phyloP scores from a whole-genome alignment of 2,113 vertebrate species.

The Puffinus mauretanicus region DNA sequence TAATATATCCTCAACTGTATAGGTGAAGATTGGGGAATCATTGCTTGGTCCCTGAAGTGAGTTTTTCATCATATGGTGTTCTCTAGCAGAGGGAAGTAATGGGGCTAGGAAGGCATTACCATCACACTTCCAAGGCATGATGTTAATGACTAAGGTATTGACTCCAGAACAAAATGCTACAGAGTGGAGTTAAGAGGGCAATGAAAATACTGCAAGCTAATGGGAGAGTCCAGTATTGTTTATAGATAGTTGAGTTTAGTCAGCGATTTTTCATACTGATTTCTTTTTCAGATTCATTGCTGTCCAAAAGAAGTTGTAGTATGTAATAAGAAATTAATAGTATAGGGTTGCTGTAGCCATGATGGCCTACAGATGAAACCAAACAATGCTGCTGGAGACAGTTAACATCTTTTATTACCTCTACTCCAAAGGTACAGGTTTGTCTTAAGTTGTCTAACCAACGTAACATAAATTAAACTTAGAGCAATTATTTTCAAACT shows the following conservation, averaged over 20 bases:
- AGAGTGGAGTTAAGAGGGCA: neutral
- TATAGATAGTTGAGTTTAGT: neutral
- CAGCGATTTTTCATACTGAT: neutral
- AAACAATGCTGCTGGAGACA: neutral
- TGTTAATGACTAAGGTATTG: neutral
- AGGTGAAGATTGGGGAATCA: slow-evolving; percentile 75
- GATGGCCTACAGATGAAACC: neutral
- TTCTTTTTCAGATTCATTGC: neutral
- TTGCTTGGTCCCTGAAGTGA: slow-evolving; percentile 76
- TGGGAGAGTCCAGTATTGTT: neutral
- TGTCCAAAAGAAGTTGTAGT: neutral
- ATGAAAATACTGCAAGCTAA: neutral
- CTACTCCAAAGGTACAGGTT: neutral
- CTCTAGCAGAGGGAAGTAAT: slow-evolving; percentile 74
- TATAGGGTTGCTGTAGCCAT: neutral
- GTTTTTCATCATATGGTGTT: slow-evolving; percentile 73
- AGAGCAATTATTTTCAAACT: neutral
- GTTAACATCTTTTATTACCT: neutral
- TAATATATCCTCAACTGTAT: neutral
- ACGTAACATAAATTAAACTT: neutral
- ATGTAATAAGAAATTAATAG: neutral
- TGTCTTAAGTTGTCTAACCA: neutral
- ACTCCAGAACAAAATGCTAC: neutral
- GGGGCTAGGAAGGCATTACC: neutral
- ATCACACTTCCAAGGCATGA: neutral